Evolutionary conservation across 1,140 invertebrate genomes (phyloP).

Genomic region (Zelostemma sp.): DNA sequence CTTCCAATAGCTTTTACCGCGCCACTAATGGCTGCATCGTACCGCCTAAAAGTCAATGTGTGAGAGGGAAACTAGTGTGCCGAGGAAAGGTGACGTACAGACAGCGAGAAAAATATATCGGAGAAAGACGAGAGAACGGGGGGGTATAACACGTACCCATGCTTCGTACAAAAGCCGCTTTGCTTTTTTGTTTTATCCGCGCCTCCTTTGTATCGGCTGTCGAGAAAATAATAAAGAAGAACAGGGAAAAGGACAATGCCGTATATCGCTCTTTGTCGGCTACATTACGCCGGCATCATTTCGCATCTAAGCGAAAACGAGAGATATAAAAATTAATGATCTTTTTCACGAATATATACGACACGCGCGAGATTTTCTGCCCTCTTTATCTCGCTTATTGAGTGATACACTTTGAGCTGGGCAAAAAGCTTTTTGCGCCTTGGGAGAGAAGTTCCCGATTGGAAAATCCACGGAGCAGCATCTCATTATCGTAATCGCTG

Average conservation of each 20-base stretch:
- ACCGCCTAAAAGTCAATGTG: slow-evolving; percentile 53
- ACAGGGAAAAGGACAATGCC: slow-evolving; percentile 54
- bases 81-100: slow-evolving; percentile 28
- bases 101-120: slow-evolving; percentile 1
- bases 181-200: slow-evolving; percentile 46
- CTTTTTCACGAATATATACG: background rate
- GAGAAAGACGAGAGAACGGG: slow-evolving; percentile 34
- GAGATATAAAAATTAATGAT: background rate
- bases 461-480: too few relatives aligned
- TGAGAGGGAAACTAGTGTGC: slow-evolving; percentile 34
- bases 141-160: slow-evolving; percentile 39
- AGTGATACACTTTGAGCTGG: too few relatives aligned
- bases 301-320: slow-evolving; percentile 19
- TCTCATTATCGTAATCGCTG: slow-evolving; percentile 34
- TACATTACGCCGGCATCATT: slow-evolving; percentile 45
- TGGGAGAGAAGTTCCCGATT: too few relatives aligned
- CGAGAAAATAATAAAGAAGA: slow-evolving; percentile 58
- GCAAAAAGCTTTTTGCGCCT: too few relatives aligned
- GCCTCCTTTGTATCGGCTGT: slow-evolving; percentile 60
- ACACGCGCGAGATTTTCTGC: too few relatives aligned
- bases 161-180: slow-evolving; percentile 56
- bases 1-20: slow-evolving; percentile 65
- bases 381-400: too few relatives aligned
- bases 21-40: slow-evolving; percentile 60
- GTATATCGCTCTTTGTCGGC: slow-evolving; percentile 56